phyloP scores from a whole-genome alignment of 2,888 invertebrate species.

The Callyntrura sp. region DNA sequence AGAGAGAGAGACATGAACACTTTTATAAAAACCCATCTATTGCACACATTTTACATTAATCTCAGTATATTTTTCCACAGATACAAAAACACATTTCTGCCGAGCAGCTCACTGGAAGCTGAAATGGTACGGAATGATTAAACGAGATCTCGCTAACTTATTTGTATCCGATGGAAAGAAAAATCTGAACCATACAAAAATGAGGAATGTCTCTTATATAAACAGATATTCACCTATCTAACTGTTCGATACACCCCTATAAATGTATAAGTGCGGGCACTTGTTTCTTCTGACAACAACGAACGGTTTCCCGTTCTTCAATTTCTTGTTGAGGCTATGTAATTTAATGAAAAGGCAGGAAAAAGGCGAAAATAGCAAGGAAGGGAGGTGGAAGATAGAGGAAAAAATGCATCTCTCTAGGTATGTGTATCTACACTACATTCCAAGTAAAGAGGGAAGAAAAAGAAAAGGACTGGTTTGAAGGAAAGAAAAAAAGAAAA shows the following conservation, averaged over 20 bases:
- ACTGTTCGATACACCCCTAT: not conserved
- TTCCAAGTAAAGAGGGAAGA: slow-evolving; percentile 18
- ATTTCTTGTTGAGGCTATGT: slow-evolving; percentile 59
- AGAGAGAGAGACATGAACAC: slow-evolving; percentile 41
- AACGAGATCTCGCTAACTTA: slow-evolving; percentile 59
- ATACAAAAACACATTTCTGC: slow-evolving; percentile 11
- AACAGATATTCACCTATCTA: slow-evolving; percentile 48
- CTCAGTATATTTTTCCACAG: slow-evolving; percentile 17
- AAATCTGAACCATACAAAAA: slow-evolving; percentile 53
- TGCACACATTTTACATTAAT: slow-evolving; percentile 58
- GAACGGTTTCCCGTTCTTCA: slow-evolving; percentile 33
- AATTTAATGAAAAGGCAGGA: slow-evolving; percentile 76
- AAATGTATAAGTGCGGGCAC: not conserved
- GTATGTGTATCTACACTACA: slow-evolving; percentile 8
- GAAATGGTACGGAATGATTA: slow-evolving; percentile 39
- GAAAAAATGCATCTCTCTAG: not conserved
- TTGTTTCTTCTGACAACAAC: not conserved
- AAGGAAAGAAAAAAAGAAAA: slow-evolving; percentile 41
- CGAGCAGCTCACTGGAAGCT: not conserved
- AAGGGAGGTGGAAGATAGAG: slow-evolving; percentile 28
- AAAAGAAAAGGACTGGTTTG: slow-evolving; percentile 34
- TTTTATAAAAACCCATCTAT: slow-evolving; percentile 51
- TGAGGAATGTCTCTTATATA: slow-evolving; percentile 74
- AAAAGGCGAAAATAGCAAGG: slow-evolving; percentile 6
- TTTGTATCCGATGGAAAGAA: slow-evolving; percentile 23